Percentiles rank a stretch among this genome's conserved stretches.
Conservation (phyloP, 2,113 vertebrate species). For the Promerops cafer region DNA sequence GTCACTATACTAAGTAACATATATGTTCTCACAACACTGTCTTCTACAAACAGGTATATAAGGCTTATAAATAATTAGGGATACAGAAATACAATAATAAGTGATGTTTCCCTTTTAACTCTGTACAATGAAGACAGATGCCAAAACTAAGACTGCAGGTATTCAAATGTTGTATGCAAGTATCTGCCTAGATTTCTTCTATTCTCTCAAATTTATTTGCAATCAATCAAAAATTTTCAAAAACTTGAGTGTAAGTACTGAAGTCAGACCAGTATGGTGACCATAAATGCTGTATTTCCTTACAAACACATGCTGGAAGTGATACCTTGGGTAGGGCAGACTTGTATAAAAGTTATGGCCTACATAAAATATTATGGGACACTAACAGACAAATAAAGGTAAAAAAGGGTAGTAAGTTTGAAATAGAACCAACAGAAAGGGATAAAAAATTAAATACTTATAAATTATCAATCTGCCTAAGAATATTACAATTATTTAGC, state of each 20-base stretch:
- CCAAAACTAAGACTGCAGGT: neutral
- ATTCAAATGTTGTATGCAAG: neutral
- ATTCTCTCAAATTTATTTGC: neutral
- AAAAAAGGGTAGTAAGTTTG: neutral
- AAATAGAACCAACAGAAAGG: neutral
- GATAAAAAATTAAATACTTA: neutral
- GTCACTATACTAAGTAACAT: neutral
- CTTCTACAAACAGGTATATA: neutral
- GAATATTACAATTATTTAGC: neutral
- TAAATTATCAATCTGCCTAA: neutral
- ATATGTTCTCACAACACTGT: neutral
- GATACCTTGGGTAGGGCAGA: neutral
- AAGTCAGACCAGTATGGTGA: neutral
- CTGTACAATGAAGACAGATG: neutral
- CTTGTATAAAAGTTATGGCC: neutral
- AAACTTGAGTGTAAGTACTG: neutral
- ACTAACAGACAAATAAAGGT: neutral
- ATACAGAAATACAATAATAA: neutral
- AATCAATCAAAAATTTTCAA: neutral
- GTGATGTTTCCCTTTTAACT: neutral
- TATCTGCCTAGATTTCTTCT: neutral
- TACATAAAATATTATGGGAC: neutral
- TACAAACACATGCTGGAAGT: neutral
- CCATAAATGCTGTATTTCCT: neutral
- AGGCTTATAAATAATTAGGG: neutral